Base-by-base conservation (phyloP, 2,888 invertebrate genomes). In the Rosalia funebris region DNA sequence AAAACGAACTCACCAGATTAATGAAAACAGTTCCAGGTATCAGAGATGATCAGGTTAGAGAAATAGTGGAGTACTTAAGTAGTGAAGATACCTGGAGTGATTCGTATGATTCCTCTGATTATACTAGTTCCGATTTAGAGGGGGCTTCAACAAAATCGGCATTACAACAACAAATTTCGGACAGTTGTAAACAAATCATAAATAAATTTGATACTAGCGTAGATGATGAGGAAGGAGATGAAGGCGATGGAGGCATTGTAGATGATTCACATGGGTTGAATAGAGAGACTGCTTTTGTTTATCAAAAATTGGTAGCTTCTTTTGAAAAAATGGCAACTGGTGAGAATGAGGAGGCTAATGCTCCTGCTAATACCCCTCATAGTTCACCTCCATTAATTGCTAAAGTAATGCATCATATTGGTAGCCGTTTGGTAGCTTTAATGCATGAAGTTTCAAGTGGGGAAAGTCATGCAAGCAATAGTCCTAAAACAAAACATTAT, bases 1-100 rank as follows among this genome's bases (percentile, higher is more conserved):
- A 95, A 84, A 92, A 90, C 72, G 94, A 95, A 83, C 81, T 95
- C 46, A 95, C 95, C 0, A 85, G 95, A 59, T 82, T 95, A 68
- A 95, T 95, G 95, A 94, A 95, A 84, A 94, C 94, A 0, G 95
- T 95, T 39, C 95, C 95, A 0, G 95, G 95, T 17, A 92, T 95
- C 68, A 87, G 93, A 62, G 95, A 94, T 74, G 93, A 94, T 70
- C 93, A 95, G 81, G 95, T 95, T 34, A 88, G 92, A 15, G 95
- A 95, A 82, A 94, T 95, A 55, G 95, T 96, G 0, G 95, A 95
- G 81, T 95, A 95, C 79, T 82, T 95, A 64, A 95, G 94, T 68
- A 93, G 93, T 68, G 95, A 95, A 77, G 95, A 95, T 75, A 93
- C 95, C 1, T 95, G 94, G 93, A 95, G 94, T 67, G 95, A 95